Conservation (phyloP, 2,888 invertebrate genomes). For the Drosophila merina region DNA sequence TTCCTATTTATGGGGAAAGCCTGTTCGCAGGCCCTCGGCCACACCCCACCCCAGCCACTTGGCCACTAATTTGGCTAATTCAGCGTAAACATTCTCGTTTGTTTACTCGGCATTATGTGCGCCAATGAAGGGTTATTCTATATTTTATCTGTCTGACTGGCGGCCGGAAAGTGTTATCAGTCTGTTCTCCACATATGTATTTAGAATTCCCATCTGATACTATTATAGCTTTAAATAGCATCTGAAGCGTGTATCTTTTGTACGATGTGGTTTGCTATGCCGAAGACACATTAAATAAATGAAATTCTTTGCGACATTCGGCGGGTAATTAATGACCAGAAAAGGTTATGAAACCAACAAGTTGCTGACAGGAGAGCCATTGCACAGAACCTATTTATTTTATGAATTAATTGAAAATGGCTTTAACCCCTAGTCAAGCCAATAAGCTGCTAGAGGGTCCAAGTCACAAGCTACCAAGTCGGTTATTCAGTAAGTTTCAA, state of each 20-base stretch:
- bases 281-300: conserved; percentile 36
- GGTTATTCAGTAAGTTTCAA: conserved; percentile 19
- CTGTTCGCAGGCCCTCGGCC: conserved; percentile 9
- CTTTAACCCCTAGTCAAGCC: not conserved
- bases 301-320: conserved; percentile 3
- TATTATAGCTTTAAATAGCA: conserved; percentile 66
- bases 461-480: conserved; percentile 22
- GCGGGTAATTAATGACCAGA: not conserved
- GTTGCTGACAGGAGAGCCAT: too few species aligned
- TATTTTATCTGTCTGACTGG: conserved; percentile 12
- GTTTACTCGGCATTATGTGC: conserved; percentile 20
- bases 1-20: conserved; percentile 16
- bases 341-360: not conserved
- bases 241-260: conserved; percentile 42
- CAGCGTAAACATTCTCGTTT: conserved; percentile 22
- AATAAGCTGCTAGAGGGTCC: too few species aligned
- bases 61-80: conserved; percentile 30
- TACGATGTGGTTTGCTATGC: conserved; percentile 12
- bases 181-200: conserved; percentile 28
- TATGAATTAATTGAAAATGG: not conserved
- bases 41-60: conserved; percentile 12
- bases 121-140: conserved; percentile 3
- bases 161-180: conserved; percentile 48
- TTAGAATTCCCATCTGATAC: conserved; percentile 54
- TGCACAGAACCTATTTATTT: too few species aligned